Evolutionary conservation across 2,888 invertebrate species (phyloP).

Genomic region (Napeogenes sylphis): DNA sequence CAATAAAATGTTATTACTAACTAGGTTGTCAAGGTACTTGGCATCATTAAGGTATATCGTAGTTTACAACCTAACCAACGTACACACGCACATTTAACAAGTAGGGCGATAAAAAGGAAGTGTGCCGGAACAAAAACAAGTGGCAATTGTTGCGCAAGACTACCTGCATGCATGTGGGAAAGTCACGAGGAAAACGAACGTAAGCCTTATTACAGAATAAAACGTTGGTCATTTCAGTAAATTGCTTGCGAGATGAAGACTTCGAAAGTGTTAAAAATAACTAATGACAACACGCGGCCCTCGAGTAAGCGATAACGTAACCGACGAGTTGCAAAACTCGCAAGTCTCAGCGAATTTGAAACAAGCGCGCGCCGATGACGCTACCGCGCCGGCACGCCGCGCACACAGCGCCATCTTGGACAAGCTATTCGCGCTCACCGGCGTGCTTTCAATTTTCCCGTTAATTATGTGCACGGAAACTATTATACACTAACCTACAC

Average conservation of each 20-base stretch:
- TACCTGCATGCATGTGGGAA: conserved; percentile 59
- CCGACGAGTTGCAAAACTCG: conserved; percentile 67
- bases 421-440: conserved; percentile 54
- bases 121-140: conserved; percentile 68
- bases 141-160: conserved; percentile 66
- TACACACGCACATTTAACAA: conserved; percentile 25
- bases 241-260: conserved; percentile 39
- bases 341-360: conserved; percentile 56
- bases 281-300: conserved; percentile 73
- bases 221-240: conserved; percentile 56
- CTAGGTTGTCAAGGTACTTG: conserved; percentile 14
- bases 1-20: conserved; percentile 14
- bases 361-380: conserved; percentile 68
- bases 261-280: conserved; percentile 70
- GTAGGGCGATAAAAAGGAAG: conserved; percentile 58
- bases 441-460: conserved; percentile 56
- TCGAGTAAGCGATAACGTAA: conserved; percentile 67
- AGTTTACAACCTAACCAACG: conserved; percentile 20
- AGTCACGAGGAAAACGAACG: conserved; percentile 66
- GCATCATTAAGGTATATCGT: conserved; percentile 6
- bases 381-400: conserved; percentile 68
- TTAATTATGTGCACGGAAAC: conserved; percentile 27
- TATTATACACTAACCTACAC: conserved; percentile 15
- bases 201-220: conserved; percentile 54
- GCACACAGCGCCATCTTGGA: conserved; percentile 73